phyloP scores from a whole-genome alignment of 1,140 invertebrate species.

The Psix sp. region DNA sequence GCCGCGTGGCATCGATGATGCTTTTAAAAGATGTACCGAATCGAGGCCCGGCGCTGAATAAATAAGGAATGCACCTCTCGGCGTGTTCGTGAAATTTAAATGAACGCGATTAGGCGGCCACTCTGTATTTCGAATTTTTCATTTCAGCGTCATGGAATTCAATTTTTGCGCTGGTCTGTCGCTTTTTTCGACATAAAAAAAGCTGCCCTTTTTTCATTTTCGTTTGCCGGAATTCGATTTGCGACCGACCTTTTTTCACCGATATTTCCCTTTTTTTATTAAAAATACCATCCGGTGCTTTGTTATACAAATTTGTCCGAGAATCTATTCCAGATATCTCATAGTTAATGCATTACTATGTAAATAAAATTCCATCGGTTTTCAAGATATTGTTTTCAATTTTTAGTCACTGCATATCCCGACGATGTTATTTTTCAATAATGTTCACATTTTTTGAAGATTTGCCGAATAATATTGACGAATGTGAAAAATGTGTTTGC shows the following conservation, averaged over 20 bases:
- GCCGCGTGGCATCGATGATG: slow-evolving; percentile 55
- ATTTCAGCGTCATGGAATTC: slow-evolving; percentile 38
- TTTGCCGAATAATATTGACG: slow-evolving; percentile 3
- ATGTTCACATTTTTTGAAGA: slow-evolving; percentile 15
- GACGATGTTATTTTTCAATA: slow-evolving; percentile 18
- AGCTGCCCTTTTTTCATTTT: background rate
- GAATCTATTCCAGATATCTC: slow-evolving; percentile 36
- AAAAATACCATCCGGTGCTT: background rate
- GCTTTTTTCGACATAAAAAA: too few relatives aligned
- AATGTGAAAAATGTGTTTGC: slow-evolving; percentile 1
- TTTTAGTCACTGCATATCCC: slow-evolving; percentile 26
- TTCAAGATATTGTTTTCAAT: slow-evolving; percentile 20
- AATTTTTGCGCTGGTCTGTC: too few relatives aligned
- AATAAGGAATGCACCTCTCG: slow-evolving; percentile 57
- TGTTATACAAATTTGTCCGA: slow-evolving; percentile 25
- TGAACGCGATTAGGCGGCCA: slow-evolving; percentile 57
- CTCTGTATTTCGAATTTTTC: slow-evolving; percentile 43
- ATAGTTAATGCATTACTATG: slow-evolving; percentile 39
- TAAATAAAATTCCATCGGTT: slow-evolving; percentile 35
- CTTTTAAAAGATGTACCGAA: slow-evolving; percentile 52
- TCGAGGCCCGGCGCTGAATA: slow-evolving; percentile 38
- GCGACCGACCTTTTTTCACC: background rate
- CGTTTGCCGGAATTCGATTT: slow-evolving; percentile 33
- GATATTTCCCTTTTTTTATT: background rate
- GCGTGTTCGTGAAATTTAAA: slow-evolving; percentile 58